Evolutionary conservation across 2,888 invertebrate species (phyloP), one percentile per base, ranked within the genome.

Genomic region (Biston betularia): DNA sequence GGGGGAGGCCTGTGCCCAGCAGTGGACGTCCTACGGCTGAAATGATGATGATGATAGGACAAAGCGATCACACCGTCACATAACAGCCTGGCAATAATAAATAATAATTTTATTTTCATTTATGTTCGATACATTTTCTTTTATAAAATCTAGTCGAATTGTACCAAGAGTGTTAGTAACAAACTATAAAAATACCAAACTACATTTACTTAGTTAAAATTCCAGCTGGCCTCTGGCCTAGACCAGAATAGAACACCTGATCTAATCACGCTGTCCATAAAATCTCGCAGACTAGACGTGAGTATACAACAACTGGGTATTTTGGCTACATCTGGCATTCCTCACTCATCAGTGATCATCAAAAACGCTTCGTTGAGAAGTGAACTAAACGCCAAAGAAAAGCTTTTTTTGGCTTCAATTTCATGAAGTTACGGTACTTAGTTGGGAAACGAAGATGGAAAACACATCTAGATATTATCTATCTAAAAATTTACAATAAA

Each of bases 241-340:
- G 56, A 56, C 45, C 56, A 6, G 45, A 56, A 56, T 45, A 56
- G 56, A 45, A n/a, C 55, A 15, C 49, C 49, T 49, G 49, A 49
- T 49, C 49, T 33, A 49, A 49, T 49, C 49, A 49, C 12, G 14
- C 46, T 49, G 49, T 49, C 49, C 49, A 49, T 49, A 49, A 49
- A 49, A 46, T 3, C 33, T 33, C 6, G 49, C 33, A 49, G 7
- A 46, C 46, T n/a, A 9, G 15, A 12, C 11, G 50, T 12, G 34
- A 33, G 34, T 50, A 50, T 34, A 49, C 49, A 49, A 7, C 24
- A 10, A 24, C 33, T 50, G 33, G 49, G 50, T 50, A 34, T 34
- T 50, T 50, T 3, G 12, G 50, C 8, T 12, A 50, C 50, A 50
- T 50, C 34, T 50, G 50, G 50, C 48, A 9, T 6, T 34, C 50